phyloP scores from a whole-genome alignment of 2,888 invertebrate genomes.

The Coecobrya sp. region DNA sequence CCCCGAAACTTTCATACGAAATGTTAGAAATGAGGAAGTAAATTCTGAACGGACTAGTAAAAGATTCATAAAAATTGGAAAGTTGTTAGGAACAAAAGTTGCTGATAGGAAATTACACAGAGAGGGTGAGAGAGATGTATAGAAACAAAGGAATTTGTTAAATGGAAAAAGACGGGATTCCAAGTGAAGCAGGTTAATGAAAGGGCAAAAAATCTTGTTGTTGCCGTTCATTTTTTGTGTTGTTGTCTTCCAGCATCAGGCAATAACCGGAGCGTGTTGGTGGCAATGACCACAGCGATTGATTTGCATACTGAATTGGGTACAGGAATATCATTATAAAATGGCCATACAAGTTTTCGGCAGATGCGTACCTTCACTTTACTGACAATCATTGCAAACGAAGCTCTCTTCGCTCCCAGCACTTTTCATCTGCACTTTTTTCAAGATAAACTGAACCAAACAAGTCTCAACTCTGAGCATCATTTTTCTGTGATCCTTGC shows the following conservation, averaged over 20 bases:
- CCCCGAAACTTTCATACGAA: too few species aligned
- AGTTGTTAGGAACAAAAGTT: not conserved
- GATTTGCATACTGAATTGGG: conserved; percentile 78
- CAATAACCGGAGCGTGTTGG: conserved; percentile 80
- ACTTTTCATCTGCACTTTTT: conserved; percentile 15
- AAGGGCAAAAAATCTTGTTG: conserved; percentile 39
- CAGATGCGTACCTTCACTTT: conserved; percentile 18
- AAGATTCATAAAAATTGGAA: too few species aligned
- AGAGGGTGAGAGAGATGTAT: not conserved
- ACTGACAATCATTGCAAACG: not conserved
- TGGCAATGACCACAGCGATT: conserved; percentile 76
- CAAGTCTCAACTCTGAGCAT: conserved; percentile 33
- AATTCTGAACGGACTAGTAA: too few species aligned
- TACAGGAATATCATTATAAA: conserved; percentile 40
- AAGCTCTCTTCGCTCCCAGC: not conserved
- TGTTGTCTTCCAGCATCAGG: conserved; percentile 71
- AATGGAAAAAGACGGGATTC: conserved; percentile 35
- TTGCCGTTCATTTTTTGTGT: conserved; percentile 45
- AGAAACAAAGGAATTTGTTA: not conserved
- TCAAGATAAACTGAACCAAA: not conserved
- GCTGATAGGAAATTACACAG: not conserved
- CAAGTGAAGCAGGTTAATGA: conserved; percentile 23
- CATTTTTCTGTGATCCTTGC: conserved; percentile 53
- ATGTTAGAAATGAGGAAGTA: too few species aligned
- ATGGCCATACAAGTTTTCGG: conserved; percentile 67